A percentile compares a stretch with the other conserved stretches of the same genome.
Conservation (phyloP, 1,140 invertebrate genomes). For the Chrysoperla carnea region DNA sequence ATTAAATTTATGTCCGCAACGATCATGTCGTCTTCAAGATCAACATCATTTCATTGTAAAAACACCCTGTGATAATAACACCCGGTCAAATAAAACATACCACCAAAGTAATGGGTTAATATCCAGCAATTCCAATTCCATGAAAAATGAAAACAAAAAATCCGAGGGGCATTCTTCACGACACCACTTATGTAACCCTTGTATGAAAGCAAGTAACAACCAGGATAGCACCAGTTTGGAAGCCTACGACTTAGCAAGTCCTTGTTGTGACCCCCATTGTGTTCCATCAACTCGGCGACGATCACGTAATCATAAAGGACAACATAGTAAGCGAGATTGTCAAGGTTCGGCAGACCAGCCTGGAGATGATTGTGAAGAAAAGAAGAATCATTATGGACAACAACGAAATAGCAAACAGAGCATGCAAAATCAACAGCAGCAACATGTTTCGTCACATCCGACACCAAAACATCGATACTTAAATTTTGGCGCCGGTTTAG, state of each 20-base stretch:
- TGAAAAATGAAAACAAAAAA: constrained; percentile 13
- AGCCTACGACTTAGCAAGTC: constrained; percentile 65
- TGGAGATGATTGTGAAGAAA: constrained; percentile 15
- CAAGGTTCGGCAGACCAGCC: constrained; percentile 27
- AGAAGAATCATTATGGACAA: constrained; percentile 19
- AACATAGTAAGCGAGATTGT: constrained; percentile 33
- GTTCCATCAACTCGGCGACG: constrained; percentile 52
- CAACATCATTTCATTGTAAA: constrained; percentile 46
- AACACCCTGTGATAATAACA: constrained; percentile 28
- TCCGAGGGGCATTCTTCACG: constrained; percentile 9
- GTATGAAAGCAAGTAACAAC: constrained; percentile 40
- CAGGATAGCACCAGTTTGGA: constrained; percentile 57
- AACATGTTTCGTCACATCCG: constrained; percentile 11
- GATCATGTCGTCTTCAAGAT: constrained; percentile 32
- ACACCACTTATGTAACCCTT: constrained; percentile 51
- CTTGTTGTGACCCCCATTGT: constrained; percentile 67
- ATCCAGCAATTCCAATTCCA: constrained; percentile 17
- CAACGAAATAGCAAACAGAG: constrained; percentile 7
- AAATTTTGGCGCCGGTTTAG: constrained; percentile 38
- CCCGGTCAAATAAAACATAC: constrained; percentile 20
- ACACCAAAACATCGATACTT: constrained; percentile 21
- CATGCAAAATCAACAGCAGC: constrained; percentile 14
- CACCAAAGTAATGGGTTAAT: constrained; percentile 27
- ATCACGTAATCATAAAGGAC: constrained; percentile 38
- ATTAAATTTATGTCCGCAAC: constrained; percentile 41